phyloP scores from a whole-genome alignment of 2,888 invertebrate genomes.

The Timandra comae region DNA sequence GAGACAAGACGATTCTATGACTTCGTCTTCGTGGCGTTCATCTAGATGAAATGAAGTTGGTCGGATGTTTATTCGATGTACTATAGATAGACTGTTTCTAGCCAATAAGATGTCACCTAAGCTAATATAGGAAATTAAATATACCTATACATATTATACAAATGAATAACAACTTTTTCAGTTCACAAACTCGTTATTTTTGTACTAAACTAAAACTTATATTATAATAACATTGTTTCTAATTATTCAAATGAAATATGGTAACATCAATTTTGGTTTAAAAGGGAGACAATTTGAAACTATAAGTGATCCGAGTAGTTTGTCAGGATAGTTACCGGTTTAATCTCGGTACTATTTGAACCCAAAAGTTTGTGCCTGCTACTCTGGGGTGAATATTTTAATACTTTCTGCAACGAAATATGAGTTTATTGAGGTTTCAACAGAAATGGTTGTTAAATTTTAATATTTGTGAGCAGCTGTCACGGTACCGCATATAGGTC shows the following conservation, averaged over 20 bases:
- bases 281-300: slow-evolving; percentile 10
- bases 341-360: slow-evolving; percentile 18
- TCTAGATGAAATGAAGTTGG: too few species aligned
- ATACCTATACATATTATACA: background rate
- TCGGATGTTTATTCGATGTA: too few species aligned
- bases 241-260: slow-evolving; percentile 1
- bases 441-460: slow-evolving; percentile 20
- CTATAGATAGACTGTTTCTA: too few species aligned
- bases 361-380: slow-evolving; percentile 28
- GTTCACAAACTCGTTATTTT: background rate
- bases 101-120: too few species aligned
- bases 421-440: slow-evolving; percentile 30
- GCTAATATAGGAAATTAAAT: slow-evolving; percentile 6
- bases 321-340: slow-evolving; percentile 8
- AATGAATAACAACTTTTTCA: background rate
- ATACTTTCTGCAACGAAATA: slow-evolving; percentile 23
- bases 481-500: background rate
- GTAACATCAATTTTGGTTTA: too few species aligned
- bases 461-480: slow-evolving; percentile 8
- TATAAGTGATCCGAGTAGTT: slow-evolving; percentile 15
- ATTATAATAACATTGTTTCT: background rate
- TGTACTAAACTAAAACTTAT: background rate
- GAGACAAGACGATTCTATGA: slow-evolving; percentile 12
- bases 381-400: slow-evolving; percentile 29
- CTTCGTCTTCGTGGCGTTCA: slow-evolving; percentile 11